Evolutionary conservation across 2,797 vertebrate species (phyloP), one percentile per base, ranked within the genome.

Genomic region (Etheostoma nigrum): DNA sequence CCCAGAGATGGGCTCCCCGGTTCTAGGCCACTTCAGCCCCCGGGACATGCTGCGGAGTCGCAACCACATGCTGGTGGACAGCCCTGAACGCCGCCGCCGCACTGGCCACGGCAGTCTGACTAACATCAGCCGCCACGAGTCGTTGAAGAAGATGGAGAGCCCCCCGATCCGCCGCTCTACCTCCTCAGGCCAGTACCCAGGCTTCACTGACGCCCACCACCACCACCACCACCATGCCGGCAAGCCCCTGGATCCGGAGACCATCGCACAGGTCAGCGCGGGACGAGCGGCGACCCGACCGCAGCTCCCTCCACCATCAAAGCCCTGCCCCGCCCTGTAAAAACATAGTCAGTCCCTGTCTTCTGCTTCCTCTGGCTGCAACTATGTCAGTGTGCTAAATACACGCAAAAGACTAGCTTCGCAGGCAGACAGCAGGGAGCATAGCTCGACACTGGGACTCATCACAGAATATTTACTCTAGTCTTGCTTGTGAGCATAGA

Each of bases 161-260:
- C 98, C 98, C 27, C 97, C 98, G 0, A 98, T 99, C 65, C 95
- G 98, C 85, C 97, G 98, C 84, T 99, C 98, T 57, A 99, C 98
- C 0, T 99, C 98, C 1, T 99, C 98, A 8, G 97, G 98, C 72
- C 98, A 99, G 78, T 99, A 99, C 90, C 94, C 96, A 0, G 95
- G 96, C 88, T 98, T 99, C 91, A 94, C 93, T 21, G 97, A 98
- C 59, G 19, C 60, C 55, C 36, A 36, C 36, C 36, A 40, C 36
- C 97, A 96, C 83, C 88, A 69, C 40, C 85, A 88, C 45, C 96
- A 96, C 80, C 96, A 96, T 82, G 94, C 97, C 1, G 88, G 91
- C 89, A 99, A 99, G 90, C 94, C 96, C 9, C 94, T 99, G 94
- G 98, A 99, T 73, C 97, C 98, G 45, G 98, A 99, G 93, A 97